Conservation (phyloP, 2,113 vertebrate species). For the Hirundichthys speculiger region DNA sequence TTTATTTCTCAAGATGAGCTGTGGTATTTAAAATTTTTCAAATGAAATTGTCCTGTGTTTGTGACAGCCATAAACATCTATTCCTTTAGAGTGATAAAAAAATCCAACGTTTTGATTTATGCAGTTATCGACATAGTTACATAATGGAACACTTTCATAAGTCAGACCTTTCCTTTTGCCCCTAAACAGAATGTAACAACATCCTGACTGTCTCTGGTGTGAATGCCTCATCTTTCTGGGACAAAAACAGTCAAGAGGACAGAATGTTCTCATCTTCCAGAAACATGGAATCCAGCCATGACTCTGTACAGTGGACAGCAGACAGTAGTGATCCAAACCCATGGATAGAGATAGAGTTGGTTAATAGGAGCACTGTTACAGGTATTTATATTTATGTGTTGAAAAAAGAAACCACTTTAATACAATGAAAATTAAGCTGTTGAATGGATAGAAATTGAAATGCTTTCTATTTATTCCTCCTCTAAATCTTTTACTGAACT, state of each 20-base stretch:
- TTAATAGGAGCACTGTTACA: slow-evolving; percentile 81
- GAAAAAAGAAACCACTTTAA: no score
- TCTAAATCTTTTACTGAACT: no score
- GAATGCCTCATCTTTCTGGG: slow-evolving; percentile 82
- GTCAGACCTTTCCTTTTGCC: neutral
- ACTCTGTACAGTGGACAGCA: slow-evolving; percentile 70
- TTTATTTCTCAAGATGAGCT: neutral
- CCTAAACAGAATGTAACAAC: slow-evolving; percentile 77
- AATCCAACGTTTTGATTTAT: neutral
- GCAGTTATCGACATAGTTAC: neutral
- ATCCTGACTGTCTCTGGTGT: slow-evolving; percentile 69
- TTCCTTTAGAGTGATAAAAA: no score
- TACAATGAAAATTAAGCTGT: neutral
- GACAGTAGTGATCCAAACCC: slow-evolving; percentile 21
- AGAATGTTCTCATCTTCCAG: slow-evolving; percentile 57
- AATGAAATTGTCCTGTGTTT: no score
- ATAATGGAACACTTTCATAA: slow-evolving; percentile 3
- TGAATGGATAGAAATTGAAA: neutral
- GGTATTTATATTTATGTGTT: slow-evolving; percentile 48
- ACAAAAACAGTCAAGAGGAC: slow-evolving; percentile 62
- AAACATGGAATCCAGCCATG: slow-evolving; percentile 37
- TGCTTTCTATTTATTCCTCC: neutral
- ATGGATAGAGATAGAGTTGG: slow-evolving; percentile 86
- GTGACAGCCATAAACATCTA: no score
- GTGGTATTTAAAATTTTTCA: neutral